These are phyloP conservation scores for Fregetta grallaria DNA, from an alignment of 2,113 vertebrate genomes.

Conservation along the genomic window DNA sequence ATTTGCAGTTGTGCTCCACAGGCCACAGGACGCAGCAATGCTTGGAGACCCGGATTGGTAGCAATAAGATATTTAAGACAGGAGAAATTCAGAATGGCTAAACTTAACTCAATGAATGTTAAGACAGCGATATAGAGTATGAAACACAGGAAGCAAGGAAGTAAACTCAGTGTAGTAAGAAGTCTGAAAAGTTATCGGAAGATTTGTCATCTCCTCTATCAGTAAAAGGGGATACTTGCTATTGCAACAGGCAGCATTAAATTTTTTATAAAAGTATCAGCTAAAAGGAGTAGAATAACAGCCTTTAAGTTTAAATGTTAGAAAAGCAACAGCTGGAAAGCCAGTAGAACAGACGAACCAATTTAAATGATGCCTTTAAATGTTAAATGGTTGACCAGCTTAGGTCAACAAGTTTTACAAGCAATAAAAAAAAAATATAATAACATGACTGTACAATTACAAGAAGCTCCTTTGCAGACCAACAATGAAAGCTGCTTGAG, in stretches of 20 bases:
- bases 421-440: not conserved
- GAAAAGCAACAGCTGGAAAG: not conserved
- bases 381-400: not conserved
- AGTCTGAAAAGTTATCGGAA: not conserved
- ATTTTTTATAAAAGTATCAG: not conserved
- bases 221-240: not conserved
- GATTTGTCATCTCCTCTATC: not conserved
- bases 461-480: not conserved
- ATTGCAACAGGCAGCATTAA: not conserved
- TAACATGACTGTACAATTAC: not conserved
- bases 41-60: not conserved
- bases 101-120: not conserved
- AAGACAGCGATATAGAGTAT: accelerated
- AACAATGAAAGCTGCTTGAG: not conserved
- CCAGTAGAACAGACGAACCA: not conserved
- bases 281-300: not conserved
- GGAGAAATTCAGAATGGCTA: not conserved
- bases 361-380: not conserved
- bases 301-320: not conserved
- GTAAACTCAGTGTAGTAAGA: not conserved
- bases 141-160: not conserved
- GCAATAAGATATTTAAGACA: not conserved
- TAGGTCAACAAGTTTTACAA: not conserved
- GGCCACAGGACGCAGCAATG: not conserved
- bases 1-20: not conserved